A percentile compares a stretch with the other conserved stretches of the same genome.
Evolutionary conservation across 92 coral and sea anemone genomes (phyloP).

Genomic region (Umimayanthus kanabou): DNA sequence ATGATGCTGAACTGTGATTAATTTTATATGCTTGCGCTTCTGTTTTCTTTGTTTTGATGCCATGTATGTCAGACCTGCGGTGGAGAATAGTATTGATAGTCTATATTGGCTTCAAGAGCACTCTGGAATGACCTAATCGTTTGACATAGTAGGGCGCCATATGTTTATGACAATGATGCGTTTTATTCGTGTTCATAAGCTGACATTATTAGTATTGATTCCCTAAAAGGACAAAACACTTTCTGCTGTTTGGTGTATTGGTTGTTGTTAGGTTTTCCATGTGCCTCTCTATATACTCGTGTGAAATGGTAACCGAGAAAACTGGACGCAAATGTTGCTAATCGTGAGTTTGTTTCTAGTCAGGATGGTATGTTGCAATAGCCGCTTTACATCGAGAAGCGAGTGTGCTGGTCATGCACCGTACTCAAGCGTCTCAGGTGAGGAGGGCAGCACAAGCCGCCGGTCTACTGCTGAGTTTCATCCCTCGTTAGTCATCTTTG

Average conservation of each 20-base stretch:
- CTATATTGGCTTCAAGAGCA: no score
- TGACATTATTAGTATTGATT: no score
- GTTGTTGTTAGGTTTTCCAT: neutral
- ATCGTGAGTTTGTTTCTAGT: neutral
- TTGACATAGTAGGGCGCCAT: no score
- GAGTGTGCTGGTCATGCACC: neutral
- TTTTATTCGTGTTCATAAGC: neutral
- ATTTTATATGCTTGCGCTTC: no score
- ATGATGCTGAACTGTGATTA: no score
- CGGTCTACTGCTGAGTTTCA: conserved; percentile 34
- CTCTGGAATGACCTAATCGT: no score
- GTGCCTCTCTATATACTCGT: neutral
- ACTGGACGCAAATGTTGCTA: neutral
- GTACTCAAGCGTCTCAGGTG: conserved; percentile 65
- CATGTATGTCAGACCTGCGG: no score
- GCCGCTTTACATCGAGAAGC: conserved; percentile 1
- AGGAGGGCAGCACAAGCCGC: conserved; percentile 47
- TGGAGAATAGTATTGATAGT: no score
- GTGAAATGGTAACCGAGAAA: neutral
- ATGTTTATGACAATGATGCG: no score
- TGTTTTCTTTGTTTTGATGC: no score
- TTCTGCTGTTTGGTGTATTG: no score
- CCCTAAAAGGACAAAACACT: neutral
- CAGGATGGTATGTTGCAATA: neutral
- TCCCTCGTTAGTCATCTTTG: conserved; percentile 84